phyloP scores from a whole-genome alignment of 2,888 invertebrate species.

The Nebria brevicollis region DNA sequence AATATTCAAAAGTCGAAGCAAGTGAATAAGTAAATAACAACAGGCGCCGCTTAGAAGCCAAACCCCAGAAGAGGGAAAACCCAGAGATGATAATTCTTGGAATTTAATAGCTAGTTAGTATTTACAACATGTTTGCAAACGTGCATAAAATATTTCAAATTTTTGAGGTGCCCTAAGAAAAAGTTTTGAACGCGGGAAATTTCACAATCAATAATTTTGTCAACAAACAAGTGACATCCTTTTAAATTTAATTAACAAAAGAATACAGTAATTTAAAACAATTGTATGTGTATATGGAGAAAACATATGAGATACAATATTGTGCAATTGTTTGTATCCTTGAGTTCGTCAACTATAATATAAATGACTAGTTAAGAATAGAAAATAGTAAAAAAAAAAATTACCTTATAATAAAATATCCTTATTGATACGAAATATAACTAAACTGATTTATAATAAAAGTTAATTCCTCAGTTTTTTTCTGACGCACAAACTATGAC shows the following conservation, averaged over 20 bases:
- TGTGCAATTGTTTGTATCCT: conserved; percentile 9
- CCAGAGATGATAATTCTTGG: conserved; percentile 29
- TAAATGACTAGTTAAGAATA: neutral
- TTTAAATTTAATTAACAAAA: neutral
- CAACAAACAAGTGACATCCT: conserved; percentile 13
- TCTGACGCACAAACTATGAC: conserved; percentile 62
- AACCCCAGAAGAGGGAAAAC: conserved; percentile 34
- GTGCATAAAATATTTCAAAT: conserved; percentile 39
- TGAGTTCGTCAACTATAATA: conserved; percentile 13
- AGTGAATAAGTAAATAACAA: conserved; percentile 27
- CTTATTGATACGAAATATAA: conserved; percentile 43
- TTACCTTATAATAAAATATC: conserved; percentile 42
- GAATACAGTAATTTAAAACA: conserved; percentile 3
- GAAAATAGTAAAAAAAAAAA: conserved; percentile 18
- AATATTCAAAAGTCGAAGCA: neutral
- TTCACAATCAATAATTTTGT: conserved; percentile 6
- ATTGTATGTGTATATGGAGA: neutral
- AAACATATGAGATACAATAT: conserved; percentile 28
- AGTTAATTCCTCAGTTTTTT: conserved; percentile 59
- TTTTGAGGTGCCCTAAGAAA: conserved; percentile 5
- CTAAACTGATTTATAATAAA: conserved; percentile 34
- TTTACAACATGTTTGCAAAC: conserved; percentile 30
- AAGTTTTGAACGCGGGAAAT: neutral
- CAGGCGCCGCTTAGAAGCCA: conserved; percentile 27
- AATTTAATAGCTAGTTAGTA: conserved; percentile 28